Base-by-base conservation (phyloP, 2,888 invertebrate genomes). In the Dynastes tityus region DNA sequence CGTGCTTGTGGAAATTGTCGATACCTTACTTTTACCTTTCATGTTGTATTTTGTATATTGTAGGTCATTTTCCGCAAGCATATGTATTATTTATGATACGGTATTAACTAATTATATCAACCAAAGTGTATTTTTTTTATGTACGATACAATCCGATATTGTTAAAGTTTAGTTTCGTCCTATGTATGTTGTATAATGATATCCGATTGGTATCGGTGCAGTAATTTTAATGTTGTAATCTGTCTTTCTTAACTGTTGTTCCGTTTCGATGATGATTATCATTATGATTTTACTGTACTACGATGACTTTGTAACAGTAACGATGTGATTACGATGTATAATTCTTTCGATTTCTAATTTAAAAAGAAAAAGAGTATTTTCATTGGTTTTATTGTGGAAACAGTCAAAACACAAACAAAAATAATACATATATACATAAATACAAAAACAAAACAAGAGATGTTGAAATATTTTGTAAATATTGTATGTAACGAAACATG, bases 51-150 rank as follows among this genome's bases (percentile, higher is more conserved):
- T 58, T 45, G 8, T 45, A 45, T 8, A 11, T 45, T 63, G 63
- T 63, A 13, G 6, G 11, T 27, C 67, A 70, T 6, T 79, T 79
- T 80, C 80, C 67, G 53, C n/a, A 82, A 78, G 81, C 80, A 80
- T 9, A 76, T 80, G 82, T 83, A 83, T 83, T 83, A 83, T 82
- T 83, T 79, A 81, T 78, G 81, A 80, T 82, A 82, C 80, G 83
- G 83, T 83, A 83, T 83, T 83, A 83, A 68, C 63, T 58, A 74
- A 77, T 83, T 80, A 81, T 79, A 82, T 82, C 83, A 83, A 83
- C 84, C 84, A 84, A 84, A 84, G 84, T 83, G 83, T 83, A 83
- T 81, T 82, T 83, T 73, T 61, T 61, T 51, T 68, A 29, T 68
- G 32, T 68, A 22, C 40, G 22, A 67, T 67, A 71, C 22, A 29